Conservation (phyloP, 2,113 vertebrate species). For the Limnothrissa miodon region DNA sequence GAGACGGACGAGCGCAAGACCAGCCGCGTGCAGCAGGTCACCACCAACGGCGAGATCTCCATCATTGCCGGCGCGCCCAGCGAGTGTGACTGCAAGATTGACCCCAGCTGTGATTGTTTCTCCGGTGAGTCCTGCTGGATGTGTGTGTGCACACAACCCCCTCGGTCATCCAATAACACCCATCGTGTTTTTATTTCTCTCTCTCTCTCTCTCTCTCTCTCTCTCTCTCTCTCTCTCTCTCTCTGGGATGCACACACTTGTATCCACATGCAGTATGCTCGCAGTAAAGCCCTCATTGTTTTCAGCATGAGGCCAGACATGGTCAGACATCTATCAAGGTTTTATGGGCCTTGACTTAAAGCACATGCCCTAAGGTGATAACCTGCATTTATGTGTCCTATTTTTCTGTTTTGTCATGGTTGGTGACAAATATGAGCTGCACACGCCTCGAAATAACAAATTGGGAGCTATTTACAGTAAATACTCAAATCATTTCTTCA, state of each 20-base stretch:
- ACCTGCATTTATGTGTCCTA: background rate
- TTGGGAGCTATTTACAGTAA: constrained; percentile 9
- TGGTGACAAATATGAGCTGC: background rate
- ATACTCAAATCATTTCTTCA: background rate
- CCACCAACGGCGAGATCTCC: constrained; percentile 92
- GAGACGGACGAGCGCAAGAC: constrained; percentile 96
- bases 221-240: no score
- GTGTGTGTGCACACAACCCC: constrained; percentile 12
- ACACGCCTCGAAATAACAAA: background rate
- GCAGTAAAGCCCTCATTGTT: background rate
- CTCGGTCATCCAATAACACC: background rate
- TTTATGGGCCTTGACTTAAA: background rate
- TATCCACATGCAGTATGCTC: background rate
- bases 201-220: no score
- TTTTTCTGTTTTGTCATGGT: background rate
- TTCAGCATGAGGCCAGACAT: background rate
- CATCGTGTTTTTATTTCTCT: background rate
- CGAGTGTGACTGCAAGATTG: constrained; percentile 98
- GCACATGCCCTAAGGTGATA: background rate
- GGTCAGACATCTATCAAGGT: background rate
- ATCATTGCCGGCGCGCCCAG: constrained; percentile 87
- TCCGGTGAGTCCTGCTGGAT: constrained; percentile 75
- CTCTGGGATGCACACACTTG: background rate
- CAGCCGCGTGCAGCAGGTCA: constrained; percentile 96
- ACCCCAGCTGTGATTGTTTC: constrained; percentile 97